Base-by-base conservation (phyloP, 2,797 vertebrate genomes). In the Spondyliosoma cantharus region DNA sequence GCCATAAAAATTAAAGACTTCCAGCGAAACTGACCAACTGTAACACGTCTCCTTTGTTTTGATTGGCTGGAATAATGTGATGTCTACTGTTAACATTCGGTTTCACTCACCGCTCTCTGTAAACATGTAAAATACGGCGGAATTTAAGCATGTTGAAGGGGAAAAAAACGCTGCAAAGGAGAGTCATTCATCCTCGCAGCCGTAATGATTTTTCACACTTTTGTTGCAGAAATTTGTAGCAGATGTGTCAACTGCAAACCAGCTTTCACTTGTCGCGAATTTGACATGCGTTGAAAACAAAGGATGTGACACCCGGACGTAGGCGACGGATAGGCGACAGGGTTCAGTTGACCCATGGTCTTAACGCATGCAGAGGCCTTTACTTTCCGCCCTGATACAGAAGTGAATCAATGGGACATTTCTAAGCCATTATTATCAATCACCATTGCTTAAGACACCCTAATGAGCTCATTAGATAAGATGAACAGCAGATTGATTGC, bases 391-490 rank as follows among this genome's bases (percentile, higher is more conserved):
- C 91, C 80, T 85, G 85, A 86, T 90, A 89, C 78, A 90, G 90
- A 89, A 88, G 89, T 81, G 88, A 90, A 91, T 89, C 90, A 81
- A 86, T 88, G 84, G 81, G 82, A 90, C 90, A 89, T 91, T 85
- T 91, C 82, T 80, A 74, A 89, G 89, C 88, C 89, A 88, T 92
- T 91, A 92, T 91, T 87, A 93, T 92, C 93, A 87, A 92, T 93
- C 92, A 91, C 85, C 82, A 88, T 92, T 91, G 91, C 90, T 91
- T 90, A 90, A 87, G 90, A 91, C 87, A 90, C 54, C 70, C 85
- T 93, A 93, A 93, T 93, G 87, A 92, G 90, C 91, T 94, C 93
- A 94, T 94, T 93, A 93, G 90, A 90, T 84, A 80, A 86, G 86
- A 91, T 83, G 89, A 92, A 89, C 90, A 89, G 83, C 86, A 83